phyloP scores from a whole-genome alignment of 2,113 vertebrate genomes.

The Tetrao urogallus region DNA sequence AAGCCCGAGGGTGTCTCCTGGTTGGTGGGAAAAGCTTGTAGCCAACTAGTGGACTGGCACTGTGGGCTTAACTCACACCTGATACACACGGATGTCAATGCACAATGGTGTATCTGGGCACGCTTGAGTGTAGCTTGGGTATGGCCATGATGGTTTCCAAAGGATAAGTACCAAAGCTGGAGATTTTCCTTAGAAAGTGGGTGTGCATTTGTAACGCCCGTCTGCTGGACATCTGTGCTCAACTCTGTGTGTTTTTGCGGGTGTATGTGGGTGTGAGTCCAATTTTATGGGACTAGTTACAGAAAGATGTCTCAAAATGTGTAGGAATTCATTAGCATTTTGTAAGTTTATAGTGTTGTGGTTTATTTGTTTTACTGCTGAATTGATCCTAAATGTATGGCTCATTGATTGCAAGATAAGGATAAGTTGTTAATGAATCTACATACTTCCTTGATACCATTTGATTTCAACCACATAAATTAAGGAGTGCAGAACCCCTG shows the following conservation, averaged over 20 bases:
- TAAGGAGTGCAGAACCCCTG: neutral
- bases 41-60: neutral
- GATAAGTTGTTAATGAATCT: neutral
- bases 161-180: fast-evolving
- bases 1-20: neutral
- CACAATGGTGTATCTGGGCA: neutral
- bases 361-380: constrained; percentile 6
- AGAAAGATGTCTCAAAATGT: neutral
- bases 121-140: too few species aligned
- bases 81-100: fast-evolving
- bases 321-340: neutral
- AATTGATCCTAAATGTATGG: constrained; percentile 17
- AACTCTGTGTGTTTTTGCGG: fast-evolving
- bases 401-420: neutral
- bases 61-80: fast-evolving
- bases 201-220: neutral
- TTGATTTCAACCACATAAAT: neutral
- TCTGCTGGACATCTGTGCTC: fast-evolving
- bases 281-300: neutral
- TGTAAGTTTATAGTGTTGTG: neutral
- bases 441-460: neutral
- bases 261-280: neutral
- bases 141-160: fast-evolving
- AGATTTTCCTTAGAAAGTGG: neutral
- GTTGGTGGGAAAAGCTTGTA: neutral